Base-by-base conservation (phyloP, 92 coral and sea anemone species). In the Epizoanthus rinbou region DNA sequence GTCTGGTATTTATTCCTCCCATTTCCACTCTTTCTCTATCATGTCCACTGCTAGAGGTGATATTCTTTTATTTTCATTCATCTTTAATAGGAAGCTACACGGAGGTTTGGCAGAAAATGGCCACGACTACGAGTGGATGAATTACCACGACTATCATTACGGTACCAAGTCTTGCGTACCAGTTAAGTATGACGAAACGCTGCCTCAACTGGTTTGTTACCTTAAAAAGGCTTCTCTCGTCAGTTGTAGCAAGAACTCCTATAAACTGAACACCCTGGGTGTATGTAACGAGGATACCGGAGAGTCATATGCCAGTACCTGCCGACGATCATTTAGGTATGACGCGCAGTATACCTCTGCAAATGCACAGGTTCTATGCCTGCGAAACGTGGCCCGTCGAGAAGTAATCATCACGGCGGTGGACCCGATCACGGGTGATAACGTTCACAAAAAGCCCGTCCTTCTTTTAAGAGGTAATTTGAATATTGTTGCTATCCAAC, bases 381-480 rank as follows among this genome's bases (percentile, higher is more conserved):
- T 59, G 23, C 65, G 65, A 18, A 19, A 10, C 65, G 65, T 59
- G 24, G 65, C 65, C 3, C 19, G 65, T 1, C 65, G 65, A 24
- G 65, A 59, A 59, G 65, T 59, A 0, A 59, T 10, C 9, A 59
- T 59, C 2, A 59, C 65, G 6, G 65, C 24, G 9, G 65, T 59
- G 18, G 65, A 59, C 23, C 65, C 65, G 25, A 59, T 59, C 23
- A 5, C 65, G n/a, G 65, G 65, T 59, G 65, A 8, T 18, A 59
- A 59, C 65, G 23, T 59, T 59, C 65, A 59, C 65, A 59, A 59
- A 24, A 59, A 59, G 23, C 65, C 65, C 23, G 65, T 59, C 10
- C 65, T 59, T 59, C 23, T 59, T 6, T n/a, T 59, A 19, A 59
- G 6, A 59, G 65, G 65, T 59, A 19, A 3, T 4, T 37, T 37